Conservation (phyloP, 2,888 invertebrate genomes). For the Brachycybe producta region DNA sequence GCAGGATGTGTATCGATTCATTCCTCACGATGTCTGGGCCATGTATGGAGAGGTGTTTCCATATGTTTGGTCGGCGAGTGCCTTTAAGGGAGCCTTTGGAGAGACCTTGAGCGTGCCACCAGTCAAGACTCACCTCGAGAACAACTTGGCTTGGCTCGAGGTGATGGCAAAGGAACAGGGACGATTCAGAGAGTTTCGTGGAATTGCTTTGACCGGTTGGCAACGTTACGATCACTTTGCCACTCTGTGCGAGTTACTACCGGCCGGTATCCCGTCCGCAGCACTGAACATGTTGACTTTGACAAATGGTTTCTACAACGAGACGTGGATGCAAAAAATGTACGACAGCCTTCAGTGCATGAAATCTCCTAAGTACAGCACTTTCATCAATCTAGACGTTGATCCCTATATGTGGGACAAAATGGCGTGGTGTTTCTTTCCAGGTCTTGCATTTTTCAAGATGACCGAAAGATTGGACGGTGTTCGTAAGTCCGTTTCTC, state of each 20-base stretch:
- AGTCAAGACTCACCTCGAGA: slow-evolving; percentile 52
- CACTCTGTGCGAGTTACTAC: slow-evolving; percentile 30
- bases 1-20: slow-evolving; percentile 38
- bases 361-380: slow-evolving; percentile 25
- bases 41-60: slow-evolving; percentile 52
- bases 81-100: slow-evolving; percentile 62
- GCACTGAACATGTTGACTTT: slow-evolving; percentile 26
- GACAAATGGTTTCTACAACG: slow-evolving; percentile 47
- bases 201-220: slow-evolving; percentile 30
- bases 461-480: slow-evolving; percentile 37
- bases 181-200: slow-evolving; percentile 25
- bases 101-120: slow-evolving; percentile 54
- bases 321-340: slow-evolving; percentile 23
- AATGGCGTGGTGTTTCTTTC: slow-evolving; percentile 48
- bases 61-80: slow-evolving; percentile 57
- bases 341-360: slow-evolving; percentile 41
- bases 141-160: slow-evolving; percentile 54
- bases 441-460: slow-evolving; percentile 45
- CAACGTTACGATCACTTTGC: slow-evolving; percentile 32
- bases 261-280: slow-evolving; percentile 28
- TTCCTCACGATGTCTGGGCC: slow-evolving; percentile 45
- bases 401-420: slow-evolving; percentile 48
- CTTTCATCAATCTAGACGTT: slow-evolving; percentile 37
- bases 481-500: slow-evolving; percentile 12
- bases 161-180: slow-evolving; percentile 27